These are phyloP conservation scores for Penaeus indicus DNA, from an alignment of 1,140 invertebrate species.

Conservation along the genomic window DNA sequence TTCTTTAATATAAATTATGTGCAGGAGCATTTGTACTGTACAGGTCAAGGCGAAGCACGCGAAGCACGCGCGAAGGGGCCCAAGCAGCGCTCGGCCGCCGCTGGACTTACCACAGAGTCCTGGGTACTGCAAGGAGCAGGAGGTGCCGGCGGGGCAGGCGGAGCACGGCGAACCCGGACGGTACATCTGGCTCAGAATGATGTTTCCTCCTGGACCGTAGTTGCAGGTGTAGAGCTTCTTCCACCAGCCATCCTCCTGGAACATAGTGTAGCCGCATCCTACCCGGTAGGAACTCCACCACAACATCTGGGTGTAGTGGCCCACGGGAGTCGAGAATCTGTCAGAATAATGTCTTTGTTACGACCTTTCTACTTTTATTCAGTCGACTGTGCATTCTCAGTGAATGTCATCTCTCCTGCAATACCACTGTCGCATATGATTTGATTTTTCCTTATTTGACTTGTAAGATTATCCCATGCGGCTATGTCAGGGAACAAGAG, in stretches of 20 bases:
- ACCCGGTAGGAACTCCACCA: constrained; percentile 66
- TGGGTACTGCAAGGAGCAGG: constrained; percentile 68
- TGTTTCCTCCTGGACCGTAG: constrained; percentile 69
- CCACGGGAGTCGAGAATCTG: constrained; percentile 61
- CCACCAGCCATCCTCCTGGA: constrained; percentile 67
- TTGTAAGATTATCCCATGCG: no score
- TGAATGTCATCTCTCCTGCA: no score
- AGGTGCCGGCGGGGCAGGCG: constrained; percentile 68
- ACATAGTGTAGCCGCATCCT: constrained; percentile 67
- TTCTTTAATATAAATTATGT: no score
- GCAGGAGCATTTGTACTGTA: no score
- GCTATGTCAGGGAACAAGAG: no score
- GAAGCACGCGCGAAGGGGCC: no score
- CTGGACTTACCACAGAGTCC: constrained; percentile 68
- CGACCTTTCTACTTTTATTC: no score
- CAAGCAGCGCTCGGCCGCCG: no score
- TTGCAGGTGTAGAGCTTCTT: constrained; percentile 67
- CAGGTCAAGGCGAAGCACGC: no score
- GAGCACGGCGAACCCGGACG: constrained; percentile 68
- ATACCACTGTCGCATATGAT: no score
- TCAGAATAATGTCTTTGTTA: background rate
- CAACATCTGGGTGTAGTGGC: constrained; percentile 73
- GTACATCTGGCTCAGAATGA: constrained; percentile 69
- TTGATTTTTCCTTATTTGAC: no score
- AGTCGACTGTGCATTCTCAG: no score